These are phyloP conservation scores for Cassiopea andromeda DNA, from an alignment of 30 jellyfish, hydroid and myxozoan species.

Conservation along the genomic window DNA sequence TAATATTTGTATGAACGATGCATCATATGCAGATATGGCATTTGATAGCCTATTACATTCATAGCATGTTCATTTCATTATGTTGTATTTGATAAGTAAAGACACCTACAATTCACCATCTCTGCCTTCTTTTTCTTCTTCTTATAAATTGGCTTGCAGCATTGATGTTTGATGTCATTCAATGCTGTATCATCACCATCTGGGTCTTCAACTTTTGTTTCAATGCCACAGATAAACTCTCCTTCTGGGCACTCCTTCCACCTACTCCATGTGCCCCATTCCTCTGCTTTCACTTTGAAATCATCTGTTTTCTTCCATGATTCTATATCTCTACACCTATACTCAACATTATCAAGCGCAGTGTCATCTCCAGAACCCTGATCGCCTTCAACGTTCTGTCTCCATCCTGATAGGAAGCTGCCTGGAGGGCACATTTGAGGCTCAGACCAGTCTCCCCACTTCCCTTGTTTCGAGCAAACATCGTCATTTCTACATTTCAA, in stretches of 20 bases:
- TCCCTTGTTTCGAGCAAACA: slow-evolving; percentile 39
- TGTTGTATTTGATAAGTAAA: too few relatives aligned
- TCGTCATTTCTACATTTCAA: slow-evolving; percentile 25
- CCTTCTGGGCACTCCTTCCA: slow-evolving; percentile 61
- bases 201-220: slow-evolving; percentile 65
- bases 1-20: too few relatives aligned
- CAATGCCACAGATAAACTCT: slow-evolving; percentile 64
- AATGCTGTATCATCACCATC: slow-evolving; percentile 65
- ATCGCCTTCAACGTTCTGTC: slow-evolving; percentile 51
- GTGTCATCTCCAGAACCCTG: slow-evolving; percentile 66
- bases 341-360: slow-evolving; percentile 56
- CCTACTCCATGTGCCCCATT: slow-evolving; percentile 71
- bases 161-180: slow-evolving; percentile 61
- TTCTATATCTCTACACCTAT: slow-evolving; percentile 53
- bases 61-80: too few relatives aligned
- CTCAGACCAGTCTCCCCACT: slow-evolving; percentile 63
- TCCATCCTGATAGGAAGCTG: slow-evolving; percentile 55
- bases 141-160: slow-evolving; percentile 59
- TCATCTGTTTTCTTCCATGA: slow-evolving; percentile 34
- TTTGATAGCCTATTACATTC: too few relatives aligned
- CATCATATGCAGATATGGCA: too few relatives aligned
- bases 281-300: slow-evolving; percentile 29
- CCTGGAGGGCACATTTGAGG: slow-evolving; percentile 33
- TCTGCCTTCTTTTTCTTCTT: slow-evolving; percentile 4
- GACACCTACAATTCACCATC: too few relatives aligned